Evolutionary conservation across 2,888 invertebrate species (phyloP), one percentile per base, ranked within the genome.

Genomic region (Alentia gelatinosa): DNA sequence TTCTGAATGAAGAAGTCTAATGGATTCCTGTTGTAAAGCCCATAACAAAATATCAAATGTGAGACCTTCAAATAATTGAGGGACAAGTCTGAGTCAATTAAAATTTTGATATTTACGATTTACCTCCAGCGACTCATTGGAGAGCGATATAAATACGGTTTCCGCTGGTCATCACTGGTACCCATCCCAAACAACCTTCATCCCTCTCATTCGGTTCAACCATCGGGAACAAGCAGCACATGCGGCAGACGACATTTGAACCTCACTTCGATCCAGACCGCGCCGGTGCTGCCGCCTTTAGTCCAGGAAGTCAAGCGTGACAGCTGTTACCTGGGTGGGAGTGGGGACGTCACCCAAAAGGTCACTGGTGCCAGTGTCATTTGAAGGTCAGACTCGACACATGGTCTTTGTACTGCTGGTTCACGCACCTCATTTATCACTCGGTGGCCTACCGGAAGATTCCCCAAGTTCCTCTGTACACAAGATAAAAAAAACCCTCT

Each of bases 341-440:
- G 30, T 12, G 30, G n/a, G n/a, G n/a, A 42, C 9, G 56, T 56
- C 56, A 56, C 56, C 68, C 30, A 1, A 68, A n/a, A 68, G 68
- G 68, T 68, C 68, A 68, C 68, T n/a, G 68, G 68, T 68, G 68
- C 68, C 68, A 68, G 68, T 12, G 68, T 68, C 68, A 68, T 4
- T 26, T 68, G 68, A 68, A 68, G 68, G 68, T 68, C 68, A 68
- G 33, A 68, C 12, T 3, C 23, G 68, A 68, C 68, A 68, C 68
- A 26, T 68, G 68, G 68, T 68, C 68, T 68, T 68, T 26, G n/a
- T 26, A n/a, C 68, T 30, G 68, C 56, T 56, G 56, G 23, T 19
- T 19, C 3, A 9, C 5, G 26, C 4, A 1, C 30, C 68, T 68
- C 68, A 68, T 68, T 68, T 68, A 68, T 68, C 68, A 68, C 26